These are phyloP conservation scores for Phalacrocorax brasilianus DNA, from an alignment of 2,113 vertebrate genomes.

Conservation along the genomic window DNA sequence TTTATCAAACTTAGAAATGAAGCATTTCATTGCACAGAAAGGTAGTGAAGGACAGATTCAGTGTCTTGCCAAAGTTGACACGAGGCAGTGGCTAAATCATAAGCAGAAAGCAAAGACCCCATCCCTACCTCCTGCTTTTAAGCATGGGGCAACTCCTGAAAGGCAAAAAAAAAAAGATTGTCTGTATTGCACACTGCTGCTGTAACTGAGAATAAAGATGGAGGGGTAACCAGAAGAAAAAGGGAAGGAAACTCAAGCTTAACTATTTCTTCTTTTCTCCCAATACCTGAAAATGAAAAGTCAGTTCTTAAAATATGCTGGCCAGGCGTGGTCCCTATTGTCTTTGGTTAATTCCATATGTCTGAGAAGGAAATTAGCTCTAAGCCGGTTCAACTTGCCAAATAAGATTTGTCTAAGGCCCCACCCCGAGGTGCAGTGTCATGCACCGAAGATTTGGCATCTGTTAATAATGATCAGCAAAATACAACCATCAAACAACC, in stretches of 20 bases:
- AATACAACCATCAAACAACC: not conserved
- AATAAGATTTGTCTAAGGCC: not conserved
- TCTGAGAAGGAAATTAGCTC: constrained; percentile 47
- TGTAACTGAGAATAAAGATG: not conserved
- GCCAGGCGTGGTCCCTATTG: not conserved
- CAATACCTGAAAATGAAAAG: not conserved
- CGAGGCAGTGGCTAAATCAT: not conserved
- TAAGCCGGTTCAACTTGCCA: not conserved
- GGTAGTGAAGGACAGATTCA: not conserved
- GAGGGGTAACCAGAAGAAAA: not conserved
- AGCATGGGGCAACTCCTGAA: not conserved
- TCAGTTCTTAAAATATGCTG: not conserved
- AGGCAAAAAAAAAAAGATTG: not conserved
- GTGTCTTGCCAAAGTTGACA: not conserved
- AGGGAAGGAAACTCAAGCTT: not conserved
- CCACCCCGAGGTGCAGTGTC: not conserved
- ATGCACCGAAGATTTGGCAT: not conserved
- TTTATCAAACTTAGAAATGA: not conserved
- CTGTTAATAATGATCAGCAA: not conserved
- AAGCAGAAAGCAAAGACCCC: not conserved
- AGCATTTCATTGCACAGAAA: not conserved
- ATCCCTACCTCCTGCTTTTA: not conserved
- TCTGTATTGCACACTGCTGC: not conserved
- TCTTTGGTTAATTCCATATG: constrained; percentile 8
- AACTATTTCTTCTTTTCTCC: not conserved